Percentiles rank a stretch among this genome's conserved stretches.
Conservation (phyloP, 1,140 invertebrate genomes). For the Zaprionus inermis region DNA sequence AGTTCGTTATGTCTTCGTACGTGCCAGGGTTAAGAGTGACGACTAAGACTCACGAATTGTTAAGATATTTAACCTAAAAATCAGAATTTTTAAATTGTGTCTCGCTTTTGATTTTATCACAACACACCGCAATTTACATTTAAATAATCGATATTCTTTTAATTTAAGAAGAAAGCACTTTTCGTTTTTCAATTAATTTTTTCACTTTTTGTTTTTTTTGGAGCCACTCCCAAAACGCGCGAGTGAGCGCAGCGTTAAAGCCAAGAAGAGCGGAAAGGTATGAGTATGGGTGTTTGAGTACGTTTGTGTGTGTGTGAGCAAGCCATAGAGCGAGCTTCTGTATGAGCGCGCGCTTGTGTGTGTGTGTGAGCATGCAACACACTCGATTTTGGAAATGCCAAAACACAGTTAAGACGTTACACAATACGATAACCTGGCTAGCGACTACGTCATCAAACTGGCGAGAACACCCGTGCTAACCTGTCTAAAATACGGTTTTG, state of each 20-base stretch:
- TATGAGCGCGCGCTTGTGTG: slow-evolving; percentile 2
- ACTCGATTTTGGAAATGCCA: slow-evolving; percentile 71
- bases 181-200: slow-evolving; percentile 35
- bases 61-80: slow-evolving; percentile 43
- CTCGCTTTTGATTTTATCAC: not conserved
- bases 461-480: slow-evolving; percentile 4
- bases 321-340: slow-evolving; percentile 45
- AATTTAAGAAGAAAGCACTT: slow-evolving; percentile 35
- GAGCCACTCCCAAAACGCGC: slow-evolving; percentile 76
- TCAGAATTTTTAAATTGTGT: not conserved
- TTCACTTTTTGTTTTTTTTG: slow-evolving; percentile 54
- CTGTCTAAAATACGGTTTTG: slow-evolving; percentile 35
- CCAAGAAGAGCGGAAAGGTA: slow-evolving; percentile 57
- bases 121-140: not conserved
- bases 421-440: slow-evolving; percentile 50
- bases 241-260: slow-evolving; percentile 60
- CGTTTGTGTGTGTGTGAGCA: slow-evolving; percentile 39
- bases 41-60: slow-evolving; percentile 23
- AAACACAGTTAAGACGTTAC: slow-evolving; percentile 78
- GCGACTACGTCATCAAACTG: slow-evolving; percentile 71
- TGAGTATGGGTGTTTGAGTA: slow-evolving; percentile 28
- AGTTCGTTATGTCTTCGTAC: slow-evolving; percentile 20
- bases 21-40: slow-evolving; percentile 49
- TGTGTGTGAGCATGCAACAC: slow-evolving; percentile 51
- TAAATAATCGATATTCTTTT: slow-evolving; percentile 24